These are phyloP conservation scores for Coregonus ussuriensis DNA, from an alignment of 2,797 vertebrate species.

Conservation along the genomic window DNA sequence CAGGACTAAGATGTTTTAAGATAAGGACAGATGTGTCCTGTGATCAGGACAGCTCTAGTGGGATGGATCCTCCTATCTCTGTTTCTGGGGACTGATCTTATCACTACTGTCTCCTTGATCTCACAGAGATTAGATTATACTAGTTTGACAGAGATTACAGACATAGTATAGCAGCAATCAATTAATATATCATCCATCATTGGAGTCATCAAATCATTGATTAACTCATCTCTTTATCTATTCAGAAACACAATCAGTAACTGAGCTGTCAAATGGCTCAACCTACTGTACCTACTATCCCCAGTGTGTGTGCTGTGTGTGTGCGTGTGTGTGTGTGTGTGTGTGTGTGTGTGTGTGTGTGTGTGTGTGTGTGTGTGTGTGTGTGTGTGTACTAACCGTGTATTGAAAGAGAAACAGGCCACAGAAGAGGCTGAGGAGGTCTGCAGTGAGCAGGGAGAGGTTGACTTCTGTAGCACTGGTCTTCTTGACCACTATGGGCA, in stretches of 20 bases:
- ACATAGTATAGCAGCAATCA: neutral
- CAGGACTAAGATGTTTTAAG: neutral
- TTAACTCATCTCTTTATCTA: neutral
- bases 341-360: conserved; percentile 19
- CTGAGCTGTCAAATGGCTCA: neutral
- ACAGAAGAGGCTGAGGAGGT: conserved; percentile 93
- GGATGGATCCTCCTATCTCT: too few relatives aligned
- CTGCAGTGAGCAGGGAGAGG: conserved; percentile 90
- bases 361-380: conserved; percentile 5
- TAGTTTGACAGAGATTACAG: too few relatives aligned
- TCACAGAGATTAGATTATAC: too few relatives aligned
- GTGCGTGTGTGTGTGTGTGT: conserved; percentile 21
- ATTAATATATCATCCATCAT: neutral
- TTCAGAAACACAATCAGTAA: neutral
- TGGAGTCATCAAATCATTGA: neutral
- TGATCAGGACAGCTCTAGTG: too few relatives aligned
- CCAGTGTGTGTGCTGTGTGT: conserved; percentile 16
- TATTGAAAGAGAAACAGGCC: conserved; percentile 91
- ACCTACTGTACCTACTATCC: neutral
- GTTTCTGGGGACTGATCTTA: too few relatives aligned
- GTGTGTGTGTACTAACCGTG: conserved; percentile 70
- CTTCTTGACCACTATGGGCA: conserved; percentile 88
- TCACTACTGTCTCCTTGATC: too few relatives aligned
- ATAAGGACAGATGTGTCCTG: too few relatives aligned
- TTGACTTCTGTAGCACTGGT: conserved; percentile 92